A percentile compares a stretch with the other conserved stretches of the same genome.
Conservation (phyloP, 2,797 vertebrate genomes). For the Neoniphon sammara region DNA sequence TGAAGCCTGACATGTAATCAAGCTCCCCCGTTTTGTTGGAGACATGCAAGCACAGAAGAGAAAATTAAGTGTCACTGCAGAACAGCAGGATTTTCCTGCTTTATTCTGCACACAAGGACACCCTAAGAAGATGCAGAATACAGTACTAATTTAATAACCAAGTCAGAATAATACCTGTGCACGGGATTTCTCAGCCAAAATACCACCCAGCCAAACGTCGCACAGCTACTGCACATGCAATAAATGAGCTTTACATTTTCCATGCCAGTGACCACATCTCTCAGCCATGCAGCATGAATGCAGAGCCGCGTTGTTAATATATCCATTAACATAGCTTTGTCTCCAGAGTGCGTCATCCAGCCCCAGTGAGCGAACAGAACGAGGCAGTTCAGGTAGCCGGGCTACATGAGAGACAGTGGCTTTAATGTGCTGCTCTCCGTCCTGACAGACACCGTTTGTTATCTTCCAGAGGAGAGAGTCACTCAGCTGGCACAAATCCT, state of each 20-base stretch:
- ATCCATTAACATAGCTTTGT: conserved; percentile 43
- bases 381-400: conserved; percentile 55
- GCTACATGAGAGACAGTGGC: conserved; percentile 51
- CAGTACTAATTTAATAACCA: conserved; percentile 66
- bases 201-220: conserved; percentile 17
- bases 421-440: conserved; percentile 59
- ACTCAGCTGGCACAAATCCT: conserved; percentile 75
- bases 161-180: background rate
- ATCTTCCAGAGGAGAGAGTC: conserved; percentile 70
- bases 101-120: conserved; percentile 56
- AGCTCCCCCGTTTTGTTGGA: conserved; percentile 59
- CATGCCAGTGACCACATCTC: conserved; percentile 43
- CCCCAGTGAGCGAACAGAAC: conserved; percentile 12
- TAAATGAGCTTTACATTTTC: conserved; percentile 61
- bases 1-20: conserved; percentile 76
- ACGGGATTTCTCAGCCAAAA: conserved; percentile 16
- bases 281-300: conserved; percentile 45
- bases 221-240: conserved; percentile 31
- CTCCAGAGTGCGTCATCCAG: conserved; percentile 37
- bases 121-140: conserved; percentile 16
- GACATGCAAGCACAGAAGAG: conserved; percentile 54
- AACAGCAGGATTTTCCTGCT: conserved; percentile 50
- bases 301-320: conserved; percentile 21
- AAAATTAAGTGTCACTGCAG: conserved; percentile 54
- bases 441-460: conserved; percentile 63